Conservation (phyloP, 2,888 invertebrate species). For the Geotrupes spiniger region DNA sequence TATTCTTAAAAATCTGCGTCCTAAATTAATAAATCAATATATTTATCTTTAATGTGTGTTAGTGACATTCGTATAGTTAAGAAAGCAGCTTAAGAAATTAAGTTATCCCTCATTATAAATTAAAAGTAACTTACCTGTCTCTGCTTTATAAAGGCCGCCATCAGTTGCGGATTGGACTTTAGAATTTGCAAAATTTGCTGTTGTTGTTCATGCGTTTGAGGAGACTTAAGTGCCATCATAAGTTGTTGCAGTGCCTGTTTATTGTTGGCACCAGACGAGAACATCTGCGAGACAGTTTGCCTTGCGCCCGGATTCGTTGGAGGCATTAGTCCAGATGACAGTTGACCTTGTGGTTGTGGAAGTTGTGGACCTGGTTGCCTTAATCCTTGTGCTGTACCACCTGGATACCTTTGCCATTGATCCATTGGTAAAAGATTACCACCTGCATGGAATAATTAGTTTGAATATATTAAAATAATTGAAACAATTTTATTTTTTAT, state of each 20-base stretch:
- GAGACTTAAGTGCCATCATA: slow-evolving; percentile 85
- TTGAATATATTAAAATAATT: background rate
- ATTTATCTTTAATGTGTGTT: too few relatives aligned
- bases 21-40: too few relatives aligned
- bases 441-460: slow-evolving; percentile 34
- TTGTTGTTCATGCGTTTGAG: slow-evolving; percentile 89
- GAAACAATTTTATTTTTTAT: too few relatives aligned
- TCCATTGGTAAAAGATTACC: slow-evolving; percentile 57
- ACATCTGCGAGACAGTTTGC: slow-evolving; percentile 29
- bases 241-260: slow-evolving; percentile 78
- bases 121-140: slow-evolving; percentile 57
- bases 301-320: slow-evolving; percentile 27
- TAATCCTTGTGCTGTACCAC: slow-evolving; percentile 47
- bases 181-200: slow-evolving; percentile 85
- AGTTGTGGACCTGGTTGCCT: slow-evolving; percentile 54
- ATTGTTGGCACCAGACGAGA: slow-evolving; percentile 40
- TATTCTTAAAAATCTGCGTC: too few relatives aligned
- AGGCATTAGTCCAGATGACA: slow-evolving; percentile 42
- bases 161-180: slow-evolving; percentile 90
- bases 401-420: slow-evolving; percentile 56
- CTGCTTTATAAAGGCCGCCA: slow-evolving; percentile 93
- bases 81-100: too few relatives aligned
- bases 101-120: too few relatives aligned
- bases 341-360: slow-evolving; percentile 45
- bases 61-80: too few relatives aligned